These are phyloP conservation scores for Sclerurus mexicanus DNA, from an alignment of 2,113 vertebrate genomes.

Conservation along the genomic window DNA sequence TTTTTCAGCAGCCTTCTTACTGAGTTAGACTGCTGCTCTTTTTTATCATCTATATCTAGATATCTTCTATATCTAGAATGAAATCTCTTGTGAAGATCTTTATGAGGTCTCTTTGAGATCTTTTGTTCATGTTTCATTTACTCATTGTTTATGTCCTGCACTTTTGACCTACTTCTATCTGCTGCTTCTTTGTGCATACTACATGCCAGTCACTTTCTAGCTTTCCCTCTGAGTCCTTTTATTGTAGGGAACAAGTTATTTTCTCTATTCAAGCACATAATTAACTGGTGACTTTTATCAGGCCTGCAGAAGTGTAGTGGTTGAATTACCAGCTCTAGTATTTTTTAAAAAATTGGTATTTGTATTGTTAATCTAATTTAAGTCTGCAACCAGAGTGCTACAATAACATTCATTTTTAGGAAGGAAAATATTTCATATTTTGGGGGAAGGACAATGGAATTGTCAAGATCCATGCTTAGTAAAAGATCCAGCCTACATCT, in stretches of 20 bases:
- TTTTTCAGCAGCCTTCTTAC: not conserved
- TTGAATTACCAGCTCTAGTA: not conserved
- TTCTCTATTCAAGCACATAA: not conserved
- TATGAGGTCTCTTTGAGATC: not conserved
- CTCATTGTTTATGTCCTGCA: not conserved
- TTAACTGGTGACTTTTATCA: not conserved
- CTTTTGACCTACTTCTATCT: not conserved
- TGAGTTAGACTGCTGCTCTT: not conserved
- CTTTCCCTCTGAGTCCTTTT: not conserved
- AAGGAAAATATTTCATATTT: not conserved
- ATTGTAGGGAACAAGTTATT: not conserved
- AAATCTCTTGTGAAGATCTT: not conserved
- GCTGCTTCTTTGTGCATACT: not conserved
- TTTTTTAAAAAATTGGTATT: not conserved
- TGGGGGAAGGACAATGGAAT: not conserved
- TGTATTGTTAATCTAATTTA: not conserved
- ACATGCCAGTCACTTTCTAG: not conserved
- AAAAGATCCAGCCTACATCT: not conserved
- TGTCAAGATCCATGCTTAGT: not conserved
- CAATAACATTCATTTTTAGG: not conserved
- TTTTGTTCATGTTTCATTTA: not conserved
- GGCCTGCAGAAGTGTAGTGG: not conserved
- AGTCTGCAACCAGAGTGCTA: not conserved
- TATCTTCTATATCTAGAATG: not conserved
- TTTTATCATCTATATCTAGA: not conserved